Evolutionary conservation across 2,797 vertebrate genomes (phyloP).

Genomic region (Sitta carolinensis): DNA sequence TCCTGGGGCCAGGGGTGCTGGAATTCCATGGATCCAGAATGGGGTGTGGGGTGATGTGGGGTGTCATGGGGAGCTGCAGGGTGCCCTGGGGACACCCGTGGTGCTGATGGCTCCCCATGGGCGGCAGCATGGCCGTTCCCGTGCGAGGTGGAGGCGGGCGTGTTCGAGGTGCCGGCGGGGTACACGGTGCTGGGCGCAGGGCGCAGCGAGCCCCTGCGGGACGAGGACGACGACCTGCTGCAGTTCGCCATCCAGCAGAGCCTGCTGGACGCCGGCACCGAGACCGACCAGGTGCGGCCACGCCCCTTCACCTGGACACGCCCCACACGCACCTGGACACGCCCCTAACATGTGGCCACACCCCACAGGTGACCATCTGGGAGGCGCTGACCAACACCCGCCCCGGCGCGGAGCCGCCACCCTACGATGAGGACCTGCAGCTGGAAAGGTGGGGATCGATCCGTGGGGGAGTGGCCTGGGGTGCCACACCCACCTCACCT

Average conservation of each 20-base stretch:
- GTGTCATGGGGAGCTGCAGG: neutral
- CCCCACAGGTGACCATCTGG: conserved; percentile 90
- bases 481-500: neutral
- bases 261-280: conserved; percentile 89
- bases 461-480: rapidly evolving
- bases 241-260: conserved; percentile 98
- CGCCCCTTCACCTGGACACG: rapidly evolving
- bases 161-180: conserved; percentile 90
- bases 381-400: conserved; percentile 92
- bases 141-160: conserved; percentile 89
- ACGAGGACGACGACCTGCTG: conserved; percentile 92
- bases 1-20: rapidly evolving
- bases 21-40: rapidly evolving
- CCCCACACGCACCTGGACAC: rapidly evolving
- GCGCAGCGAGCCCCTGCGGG: conserved; percentile 89
- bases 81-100: rapidly evolving
- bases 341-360: rapidly evolving
- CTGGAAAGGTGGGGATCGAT: neutral
- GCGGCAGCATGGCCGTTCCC: conserved; percentile 45
- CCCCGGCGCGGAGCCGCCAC: conserved; percentile 14
- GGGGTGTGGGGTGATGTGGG: neutral
- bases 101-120: rapidly evolving
- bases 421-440: conserved; percentile 8
- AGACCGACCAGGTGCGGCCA: conserved; percentile 87
- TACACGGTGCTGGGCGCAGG: conserved; percentile 90